Base-by-base conservation (phyloP, 2,888 invertebrate species). In the Pharmacophagus antenor region DNA sequence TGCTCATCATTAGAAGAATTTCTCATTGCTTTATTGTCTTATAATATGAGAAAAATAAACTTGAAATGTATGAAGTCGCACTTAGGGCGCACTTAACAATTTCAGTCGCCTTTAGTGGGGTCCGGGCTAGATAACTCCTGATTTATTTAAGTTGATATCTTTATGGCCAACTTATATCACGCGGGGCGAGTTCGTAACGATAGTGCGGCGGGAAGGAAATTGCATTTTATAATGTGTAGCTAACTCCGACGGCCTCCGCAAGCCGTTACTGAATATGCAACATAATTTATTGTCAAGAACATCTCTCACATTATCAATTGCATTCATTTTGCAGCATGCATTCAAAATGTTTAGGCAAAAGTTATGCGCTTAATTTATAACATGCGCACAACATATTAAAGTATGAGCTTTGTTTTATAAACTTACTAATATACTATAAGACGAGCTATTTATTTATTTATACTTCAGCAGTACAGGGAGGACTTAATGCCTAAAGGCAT, bases 221-320 rank as follows among this genome's bases (percentile, higher is more conserved):
- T 61, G 56, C 56, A 61, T 61, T 61, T 61, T 56, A 61, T 61
- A 56, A 56, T 61, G 60, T 56, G 61, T 56, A 56, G 56, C 51
- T 42, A 56, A 56, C 61, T 52, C 56, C n/a, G 47, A 52, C 56
- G 56, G 61, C 41, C 41, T 17, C 56, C 47, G 37, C 47, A 47
- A 52, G 37, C 50, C 12, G 49, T 51, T 56, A 52, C 47, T 56
- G 56, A 56, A 61, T 56, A 41, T 48, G 52, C 21, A 37, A 52
- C 18, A 3, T 60, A 50, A 50, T 60, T 60, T 60, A 60, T 50
- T 31, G 21, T n/a, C 4, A 0, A 21, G 41, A 37, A 58, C 37
- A 23, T 49, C 22, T n/a, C n/a, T 21, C 21, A 51, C 51, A 51
- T 22, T 57, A 46, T 51, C 44, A 57, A 25, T 50, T 21, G 50